Evolutionary conservation across 2,797 vertebrate species (phyloP).

Genomic region (Muraenolepis orangiensis): DNA sequence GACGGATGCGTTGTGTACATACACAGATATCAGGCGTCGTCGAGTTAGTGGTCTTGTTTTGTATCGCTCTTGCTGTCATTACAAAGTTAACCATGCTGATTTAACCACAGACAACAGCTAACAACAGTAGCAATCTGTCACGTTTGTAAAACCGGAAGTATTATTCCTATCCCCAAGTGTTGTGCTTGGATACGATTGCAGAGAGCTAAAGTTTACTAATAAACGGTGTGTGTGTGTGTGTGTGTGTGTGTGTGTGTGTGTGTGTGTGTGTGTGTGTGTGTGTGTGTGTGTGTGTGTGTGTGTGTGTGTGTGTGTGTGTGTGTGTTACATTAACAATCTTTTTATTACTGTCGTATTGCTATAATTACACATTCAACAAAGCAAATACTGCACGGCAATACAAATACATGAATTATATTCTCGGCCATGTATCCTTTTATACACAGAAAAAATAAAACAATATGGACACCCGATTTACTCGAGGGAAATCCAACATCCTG

Average conservation of each 20-base stretch:
- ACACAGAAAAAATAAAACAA: slow-evolving; percentile 18
- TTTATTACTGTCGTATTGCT: too few relatives aligned
- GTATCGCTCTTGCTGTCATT: neutral
- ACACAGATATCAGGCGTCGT: neutral
- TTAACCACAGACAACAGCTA: neutral
- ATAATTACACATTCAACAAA: neutral
- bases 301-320: neutral
- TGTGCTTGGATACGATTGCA: too few relatives aligned
- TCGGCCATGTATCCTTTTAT: neutral
- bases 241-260: too few relatives aligned
- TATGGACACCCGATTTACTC: slow-evolving; percentile 90
- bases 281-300: neutral
- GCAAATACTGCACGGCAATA: neutral
- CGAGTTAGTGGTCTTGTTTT: neutral
- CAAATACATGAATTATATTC: neutral
- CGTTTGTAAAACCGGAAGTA: neutral
- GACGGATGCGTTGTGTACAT: neutral
- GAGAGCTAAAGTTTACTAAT: too few relatives aligned
- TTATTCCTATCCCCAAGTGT: too few relatives aligned
- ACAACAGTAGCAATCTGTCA: neutral
- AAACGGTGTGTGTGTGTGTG: too few relatives aligned
- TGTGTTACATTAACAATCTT: neutral
- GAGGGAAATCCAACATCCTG: slow-evolving; percentile 87
- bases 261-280: too few relatives aligned
- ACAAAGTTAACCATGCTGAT: neutral